These are phyloP conservation scores for Vireo griseus DNA, from an alignment of 2,797 vertebrate species.

Conservation along the genomic window DNA sequence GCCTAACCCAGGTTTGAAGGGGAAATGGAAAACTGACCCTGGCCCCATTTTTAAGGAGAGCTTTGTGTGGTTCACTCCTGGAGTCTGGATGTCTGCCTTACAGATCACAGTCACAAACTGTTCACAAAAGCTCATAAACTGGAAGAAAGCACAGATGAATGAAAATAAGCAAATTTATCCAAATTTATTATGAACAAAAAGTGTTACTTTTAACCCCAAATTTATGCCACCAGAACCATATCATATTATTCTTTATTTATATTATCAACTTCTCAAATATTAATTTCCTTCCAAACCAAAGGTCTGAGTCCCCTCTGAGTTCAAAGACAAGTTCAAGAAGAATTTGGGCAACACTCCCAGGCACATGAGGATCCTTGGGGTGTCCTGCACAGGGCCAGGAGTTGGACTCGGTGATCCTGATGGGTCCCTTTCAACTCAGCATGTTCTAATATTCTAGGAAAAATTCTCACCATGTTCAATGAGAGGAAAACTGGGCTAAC, in stretches of 20 bases:
- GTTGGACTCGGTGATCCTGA: background rate
- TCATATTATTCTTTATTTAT: background rate
- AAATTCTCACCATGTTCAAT: background rate
- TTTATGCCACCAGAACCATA: background rate
- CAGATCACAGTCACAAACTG: background rate
- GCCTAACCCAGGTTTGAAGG: background rate
- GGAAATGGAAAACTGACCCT: background rate
- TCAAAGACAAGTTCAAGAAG: background rate
- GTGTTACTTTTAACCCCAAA: background rate
- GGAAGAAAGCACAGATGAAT: background rate
- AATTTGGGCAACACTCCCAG: background rate
- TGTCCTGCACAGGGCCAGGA: background rate
- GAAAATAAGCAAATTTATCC: background rate
- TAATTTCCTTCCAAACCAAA: background rate
- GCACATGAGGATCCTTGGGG: background rate
- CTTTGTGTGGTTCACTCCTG: background rate
- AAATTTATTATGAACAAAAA: background rate
- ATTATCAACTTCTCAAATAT: background rate
- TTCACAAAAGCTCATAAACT: background rate
- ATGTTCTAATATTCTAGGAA: background rate
- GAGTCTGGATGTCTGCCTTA: background rate
- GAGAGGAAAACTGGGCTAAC: background rate
- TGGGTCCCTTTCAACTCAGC: background rate
- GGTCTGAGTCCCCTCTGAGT: background rate
- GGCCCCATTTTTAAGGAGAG: background rate